These are phyloP conservation scores for Periophthalmodon schlosseri DNA, from an alignment of 2,113 vertebrate genomes.

Conservation along the genomic window DNA sequence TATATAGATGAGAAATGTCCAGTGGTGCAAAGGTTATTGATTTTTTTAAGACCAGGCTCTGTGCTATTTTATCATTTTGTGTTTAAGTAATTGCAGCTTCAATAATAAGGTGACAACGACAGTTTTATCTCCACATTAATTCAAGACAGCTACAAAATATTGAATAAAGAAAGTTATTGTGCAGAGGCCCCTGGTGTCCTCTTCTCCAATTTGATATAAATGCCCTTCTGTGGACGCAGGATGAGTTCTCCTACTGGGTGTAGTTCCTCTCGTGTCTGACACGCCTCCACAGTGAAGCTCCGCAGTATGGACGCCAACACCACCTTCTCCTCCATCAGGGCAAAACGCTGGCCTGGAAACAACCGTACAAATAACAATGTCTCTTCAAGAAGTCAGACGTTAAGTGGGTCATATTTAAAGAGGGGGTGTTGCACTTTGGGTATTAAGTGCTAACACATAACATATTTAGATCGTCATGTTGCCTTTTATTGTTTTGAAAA, in stretches of 20 bases:
- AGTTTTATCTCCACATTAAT: not conserved
- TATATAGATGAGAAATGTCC: not conserved
- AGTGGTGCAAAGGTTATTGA: too few relatives aligned
- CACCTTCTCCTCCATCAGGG: conserved; percentile 91
- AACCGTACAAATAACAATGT: not conserved
- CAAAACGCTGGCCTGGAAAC: conserved; percentile 88
- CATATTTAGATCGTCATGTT: too few relatives aligned
- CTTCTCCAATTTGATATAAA: conserved; percentile 86
- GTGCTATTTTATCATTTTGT: not conserved
- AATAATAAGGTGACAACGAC: not conserved
- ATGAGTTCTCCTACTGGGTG: conserved; percentile 83
- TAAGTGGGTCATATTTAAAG: not conserved
- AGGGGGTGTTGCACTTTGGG: too few relatives aligned
- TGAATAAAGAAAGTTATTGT: not conserved
- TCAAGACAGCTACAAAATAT: not conserved
- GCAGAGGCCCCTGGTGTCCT: conserved; percentile 42
- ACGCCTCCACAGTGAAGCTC: conserved; percentile 82
- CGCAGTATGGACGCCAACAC: conserved; percentile 84
- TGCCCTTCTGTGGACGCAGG: conserved; percentile 86
- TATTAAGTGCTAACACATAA: too few relatives aligned
- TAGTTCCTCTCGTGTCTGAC: conserved; percentile 85
- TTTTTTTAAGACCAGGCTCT: not conserved
- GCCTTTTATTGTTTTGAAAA: too few relatives aligned
- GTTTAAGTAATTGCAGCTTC: not conserved
- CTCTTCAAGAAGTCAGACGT: not conserved